These are phyloP conservation scores for Synanthedon vespiformis DNA, from an alignment of 2,888 invertebrate genomes.

Conservation along the genomic window DNA sequence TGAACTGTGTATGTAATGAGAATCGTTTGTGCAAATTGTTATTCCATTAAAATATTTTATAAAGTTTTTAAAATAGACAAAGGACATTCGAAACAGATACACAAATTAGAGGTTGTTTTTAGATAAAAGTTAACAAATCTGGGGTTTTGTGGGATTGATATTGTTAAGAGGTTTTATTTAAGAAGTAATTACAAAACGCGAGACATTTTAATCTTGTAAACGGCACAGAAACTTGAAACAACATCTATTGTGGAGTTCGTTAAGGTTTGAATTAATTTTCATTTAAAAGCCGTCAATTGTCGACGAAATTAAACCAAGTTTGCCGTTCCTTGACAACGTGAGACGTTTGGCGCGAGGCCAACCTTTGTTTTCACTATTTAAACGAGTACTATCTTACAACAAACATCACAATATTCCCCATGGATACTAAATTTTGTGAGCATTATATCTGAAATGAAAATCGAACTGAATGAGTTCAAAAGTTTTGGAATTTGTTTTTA, in stretches of 20 bases:
- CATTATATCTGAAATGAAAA: too few relatives aligned
- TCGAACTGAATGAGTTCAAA: too few relatives aligned
- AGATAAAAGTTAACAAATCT: conserved; percentile 3
- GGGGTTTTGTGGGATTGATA: conserved; percentile 4
- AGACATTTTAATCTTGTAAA: conserved; percentile 35
- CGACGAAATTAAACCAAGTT: conserved; percentile 43
- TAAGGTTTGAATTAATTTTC: conserved; percentile 49
- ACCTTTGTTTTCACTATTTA: conserved; percentile 8
- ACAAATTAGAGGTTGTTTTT: too few relatives aligned
- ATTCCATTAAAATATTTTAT: too few relatives aligned
- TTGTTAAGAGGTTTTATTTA: conserved; percentile 8
- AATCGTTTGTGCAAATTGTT: too few relatives aligned
- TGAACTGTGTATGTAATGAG: too few relatives aligned
- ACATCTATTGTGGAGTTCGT: conserved; percentile 38
- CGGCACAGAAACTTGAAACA: conserved; percentile 31
- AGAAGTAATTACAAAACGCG: conserved; percentile 31
- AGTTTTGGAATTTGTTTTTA: too few relatives aligned
- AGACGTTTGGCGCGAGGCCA: conserved; percentile 42
- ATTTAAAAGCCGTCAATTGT: conserved; percentile 48
- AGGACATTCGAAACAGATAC: too few relatives aligned
- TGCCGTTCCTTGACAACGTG: conserved; percentile 37
- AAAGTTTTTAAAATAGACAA: too few relatives aligned
- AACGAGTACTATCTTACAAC: background rate
- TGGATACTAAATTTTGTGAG: background rate
- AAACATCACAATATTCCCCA: background rate